These are phyloP conservation scores for Clarias pachynema DNA, from an alignment of 2,797 vertebrate genomes.

Conservation along the genomic window DNA sequence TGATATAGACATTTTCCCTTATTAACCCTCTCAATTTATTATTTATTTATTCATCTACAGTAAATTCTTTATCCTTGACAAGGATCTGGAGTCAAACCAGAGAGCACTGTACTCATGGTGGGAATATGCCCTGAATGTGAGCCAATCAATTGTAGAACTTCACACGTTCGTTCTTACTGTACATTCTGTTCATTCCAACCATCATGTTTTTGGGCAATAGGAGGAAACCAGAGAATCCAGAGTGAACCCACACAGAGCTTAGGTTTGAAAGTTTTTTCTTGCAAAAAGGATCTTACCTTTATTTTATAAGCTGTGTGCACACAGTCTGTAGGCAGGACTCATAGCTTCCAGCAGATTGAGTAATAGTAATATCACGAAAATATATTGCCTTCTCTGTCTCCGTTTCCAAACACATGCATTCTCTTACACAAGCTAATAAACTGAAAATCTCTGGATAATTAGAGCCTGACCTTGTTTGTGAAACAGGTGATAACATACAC, in stretches of 20 bases:
- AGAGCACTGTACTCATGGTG: neutral
- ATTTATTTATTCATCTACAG: neutral
- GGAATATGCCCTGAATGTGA: neutral
- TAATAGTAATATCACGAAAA: conserved; percentile 8
- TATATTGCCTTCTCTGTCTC: neutral
- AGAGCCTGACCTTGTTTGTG: conserved; percentile 44
- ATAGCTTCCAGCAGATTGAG: neutral
- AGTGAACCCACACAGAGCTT: neutral
- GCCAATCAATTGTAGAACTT: neutral
- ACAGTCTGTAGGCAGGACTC: neutral
- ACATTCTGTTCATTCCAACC: neutral
- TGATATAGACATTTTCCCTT: neutral
- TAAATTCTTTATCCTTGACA: neutral
- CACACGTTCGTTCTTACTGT: neutral
- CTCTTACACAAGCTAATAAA: conserved; percentile 23
- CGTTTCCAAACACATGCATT: neutral
- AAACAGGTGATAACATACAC: conserved; percentile 35
- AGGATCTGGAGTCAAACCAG: neutral
- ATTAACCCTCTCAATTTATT: neutral
- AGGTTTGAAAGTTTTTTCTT: neutral
- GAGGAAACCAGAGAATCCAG: neutral
- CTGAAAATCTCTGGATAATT: conserved; percentile 47
- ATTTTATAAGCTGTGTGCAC: neutral
- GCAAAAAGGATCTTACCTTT: neutral
- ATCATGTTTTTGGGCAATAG: neutral